A percentile compares a stretch with the other conserved stretches of the same genome.
These are phyloP conservation scores for Macrosoma leucophasiata DNA, from an alignment of 2,888 invertebrate species.

Conservation along the genomic window DNA sequence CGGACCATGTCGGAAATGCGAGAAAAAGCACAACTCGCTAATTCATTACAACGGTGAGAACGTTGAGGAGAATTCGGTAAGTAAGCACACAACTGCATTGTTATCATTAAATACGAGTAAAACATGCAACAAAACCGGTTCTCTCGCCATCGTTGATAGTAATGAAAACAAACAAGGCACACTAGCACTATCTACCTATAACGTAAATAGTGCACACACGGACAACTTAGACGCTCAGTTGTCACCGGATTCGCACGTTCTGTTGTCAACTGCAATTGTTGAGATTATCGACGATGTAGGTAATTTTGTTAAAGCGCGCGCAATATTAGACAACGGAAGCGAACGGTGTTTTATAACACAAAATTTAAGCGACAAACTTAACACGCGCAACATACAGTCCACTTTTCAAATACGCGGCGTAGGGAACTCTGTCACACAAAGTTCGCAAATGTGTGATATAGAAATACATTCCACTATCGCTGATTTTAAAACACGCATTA, in stretches of 20 bases:
- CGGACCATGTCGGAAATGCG: too few relatives aligned
- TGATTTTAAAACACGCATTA: slow-evolving; percentile 8
- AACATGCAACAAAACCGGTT: too few relatives aligned
- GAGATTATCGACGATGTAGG: slow-evolving; percentile 7
- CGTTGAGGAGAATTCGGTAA: too few relatives aligned
- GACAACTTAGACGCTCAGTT: slow-evolving; percentile 1
- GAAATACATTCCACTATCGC: slow-evolving; percentile 13
- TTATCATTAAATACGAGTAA: too few relatives aligned
- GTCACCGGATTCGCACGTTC: neutral
- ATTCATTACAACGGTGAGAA: too few relatives aligned
- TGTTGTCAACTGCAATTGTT: slow-evolving; percentile 7
- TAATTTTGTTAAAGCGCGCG: slow-evolving; percentile 15
- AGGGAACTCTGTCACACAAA: slow-evolving; percentile 19
- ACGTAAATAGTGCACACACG: too few relatives aligned
- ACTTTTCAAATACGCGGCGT: slow-evolving; percentile 24
- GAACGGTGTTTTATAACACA: slow-evolving; percentile 25
- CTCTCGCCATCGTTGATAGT: too few relatives aligned
- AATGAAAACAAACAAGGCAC: too few relatives aligned
- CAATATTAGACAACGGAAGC: slow-evolving; percentile 27
- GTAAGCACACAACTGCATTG: too few relatives aligned
- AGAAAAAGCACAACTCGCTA: too few relatives aligned
- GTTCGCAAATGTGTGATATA: slow-evolving; percentile 20
- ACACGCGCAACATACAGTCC: slow-evolving; percentile 26
- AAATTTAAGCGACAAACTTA: slow-evolving; percentile 20
- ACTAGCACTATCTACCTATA: too few relatives aligned